Conservation (phyloP, 2,797 vertebrate genomes). For the Ptychobarbus kaznakovi region DNA sequence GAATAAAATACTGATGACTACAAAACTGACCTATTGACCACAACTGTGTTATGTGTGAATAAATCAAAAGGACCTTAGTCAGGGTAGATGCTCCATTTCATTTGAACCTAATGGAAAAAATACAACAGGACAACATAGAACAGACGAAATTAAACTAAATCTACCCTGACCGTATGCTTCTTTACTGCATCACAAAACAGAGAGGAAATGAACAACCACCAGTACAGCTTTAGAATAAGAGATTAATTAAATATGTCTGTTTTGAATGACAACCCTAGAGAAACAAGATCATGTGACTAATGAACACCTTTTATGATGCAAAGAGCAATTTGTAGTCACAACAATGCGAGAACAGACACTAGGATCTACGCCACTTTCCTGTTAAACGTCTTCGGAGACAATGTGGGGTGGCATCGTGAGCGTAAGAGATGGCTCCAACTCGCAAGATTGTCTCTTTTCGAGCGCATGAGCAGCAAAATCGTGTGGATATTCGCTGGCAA, state of each 20-base stretch:
- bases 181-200: not conserved
- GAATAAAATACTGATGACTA: constrained; percentile 10
- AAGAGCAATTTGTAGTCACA: not conserved
- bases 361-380: not conserved
- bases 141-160: not conserved
- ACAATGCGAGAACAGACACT: not conserved
- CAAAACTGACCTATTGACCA: constrained; percentile 16
- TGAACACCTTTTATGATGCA: not conserved
- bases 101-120: not conserved
- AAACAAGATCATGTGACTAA: constrained; percentile 11
- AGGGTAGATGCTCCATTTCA: not conserved
- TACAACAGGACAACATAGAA: not conserved
- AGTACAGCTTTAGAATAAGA: not conserved
- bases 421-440: not conserved
- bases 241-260: not conserved
- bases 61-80: not conserved
- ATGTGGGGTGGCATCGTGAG: not conserved
- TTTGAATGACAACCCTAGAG: not conserved
- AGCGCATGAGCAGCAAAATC: not conserved
- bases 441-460: not conserved
- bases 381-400: not conserved
- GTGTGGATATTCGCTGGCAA: not conserved
- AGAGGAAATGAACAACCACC: not conserved
- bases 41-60: not conserved
- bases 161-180: not conserved